Evolutionary conservation across 1,140 invertebrate species (phyloP).

Genomic region (Ips nitidus): DNA sequence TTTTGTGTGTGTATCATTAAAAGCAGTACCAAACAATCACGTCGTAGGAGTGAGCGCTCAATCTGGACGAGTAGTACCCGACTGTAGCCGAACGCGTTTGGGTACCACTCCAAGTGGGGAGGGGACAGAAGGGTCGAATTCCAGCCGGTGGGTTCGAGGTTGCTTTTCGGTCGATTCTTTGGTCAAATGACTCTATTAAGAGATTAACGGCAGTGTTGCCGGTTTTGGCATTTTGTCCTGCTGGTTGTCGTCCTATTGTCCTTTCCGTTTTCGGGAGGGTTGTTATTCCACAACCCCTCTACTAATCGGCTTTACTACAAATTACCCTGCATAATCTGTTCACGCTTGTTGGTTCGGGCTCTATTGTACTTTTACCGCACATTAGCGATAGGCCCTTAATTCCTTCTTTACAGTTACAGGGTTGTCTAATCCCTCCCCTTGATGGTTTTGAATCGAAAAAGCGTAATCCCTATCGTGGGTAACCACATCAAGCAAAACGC

Average conservation of each 20-base stretch:
- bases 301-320: conserved; percentile 27
- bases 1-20: conserved; percentile 20
- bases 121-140: conserved; percentile 17
- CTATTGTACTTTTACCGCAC: conserved; percentile 19
- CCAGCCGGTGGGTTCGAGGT: conserved; percentile 19
- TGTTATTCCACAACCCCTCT: conserved; percentile 16
- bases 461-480: neutral
- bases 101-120: conserved; percentile 1
- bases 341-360: conserved; percentile 24
- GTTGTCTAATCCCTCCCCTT: neutral
- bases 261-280: conserved; percentile 8
- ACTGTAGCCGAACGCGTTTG: neutral
- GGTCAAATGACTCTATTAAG: conserved; percentile 30
- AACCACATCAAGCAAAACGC: conserved; percentile 9
- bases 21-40: conserved; percentile 21
- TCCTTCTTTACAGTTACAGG: neutral
- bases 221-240: neutral
- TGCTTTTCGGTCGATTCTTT: conserved; percentile 23
- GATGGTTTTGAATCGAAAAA: too few relatives aligned
- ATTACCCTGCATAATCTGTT: conserved; percentile 28
- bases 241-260: conserved; percentile 3
- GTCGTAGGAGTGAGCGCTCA: conserved; percentile 29
- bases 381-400: conserved; percentile 21
- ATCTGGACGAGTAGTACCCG: conserved; percentile 7
- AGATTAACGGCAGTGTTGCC: conserved; percentile 13